A percentile compares a stretch with the other conserved stretches of the same genome.
These are phyloP conservation scores for Silurus aristotelis DNA, from an alignment of 2,797 vertebrate species.

Conservation along the genomic window DNA sequence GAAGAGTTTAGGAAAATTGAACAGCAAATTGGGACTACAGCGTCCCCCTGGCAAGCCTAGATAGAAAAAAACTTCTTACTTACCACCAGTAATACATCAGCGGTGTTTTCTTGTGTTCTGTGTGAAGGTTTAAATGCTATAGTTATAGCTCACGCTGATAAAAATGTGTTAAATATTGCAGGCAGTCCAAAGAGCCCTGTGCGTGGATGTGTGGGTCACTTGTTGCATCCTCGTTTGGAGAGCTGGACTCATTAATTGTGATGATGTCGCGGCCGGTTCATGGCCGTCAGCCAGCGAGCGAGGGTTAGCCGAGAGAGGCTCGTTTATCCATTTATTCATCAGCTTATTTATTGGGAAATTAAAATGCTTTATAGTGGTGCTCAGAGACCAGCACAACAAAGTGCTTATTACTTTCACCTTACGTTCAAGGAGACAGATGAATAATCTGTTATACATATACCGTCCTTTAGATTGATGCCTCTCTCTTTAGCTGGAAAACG, in stretches of 20 bases:
- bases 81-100: not conserved
- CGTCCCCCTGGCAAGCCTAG: not conserved
- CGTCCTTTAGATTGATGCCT: not conserved
- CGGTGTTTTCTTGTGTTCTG: not conserved
- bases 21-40: too few species aligned
- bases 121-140: not conserved
- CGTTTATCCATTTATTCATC: slow-evolving; percentile 73
- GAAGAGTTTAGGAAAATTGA: too few species aligned
- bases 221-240: slow-evolving; percentile 30
- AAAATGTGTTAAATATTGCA: not conserved
- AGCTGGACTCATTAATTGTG: slow-evolving; percentile 73
- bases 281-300: slow-evolving; percentile 13
- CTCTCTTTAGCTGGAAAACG: not conserved
- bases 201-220: slow-evolving; percentile 1
- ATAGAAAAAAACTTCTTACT: not conserved
- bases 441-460: not conserved
- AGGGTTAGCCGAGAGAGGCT: slow-evolving; percentile 55
- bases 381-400: slow-evolving; percentile 54
- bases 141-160: not conserved
- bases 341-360: slow-evolving; percentile 70
- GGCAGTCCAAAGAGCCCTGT: too few species aligned
- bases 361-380: slow-evolving; percentile 65
- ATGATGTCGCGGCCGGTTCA: slow-evolving; percentile 53
- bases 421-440: slow-evolving; percentile 18
- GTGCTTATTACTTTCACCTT: slow-evolving; percentile 22